Base-by-base conservation (phyloP, 2,888 invertebrate genomes). In the Campoplex capitator region DNA sequence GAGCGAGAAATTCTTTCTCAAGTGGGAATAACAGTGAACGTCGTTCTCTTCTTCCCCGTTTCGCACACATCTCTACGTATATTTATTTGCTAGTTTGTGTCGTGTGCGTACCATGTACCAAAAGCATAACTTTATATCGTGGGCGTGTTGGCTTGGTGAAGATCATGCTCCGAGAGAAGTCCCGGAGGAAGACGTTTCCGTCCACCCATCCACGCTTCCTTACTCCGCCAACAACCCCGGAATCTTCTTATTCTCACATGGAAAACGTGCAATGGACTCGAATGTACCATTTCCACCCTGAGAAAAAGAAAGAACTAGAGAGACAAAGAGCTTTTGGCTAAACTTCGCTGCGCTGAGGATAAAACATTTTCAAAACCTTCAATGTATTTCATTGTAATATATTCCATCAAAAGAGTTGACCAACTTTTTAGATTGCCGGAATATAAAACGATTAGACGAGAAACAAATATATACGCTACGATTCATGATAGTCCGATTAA, bases 161-260 rank as follows among this genome's bases (percentile, higher is more conserved):
- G 78, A 87, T 87, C 62, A 87, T 82, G 74, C 74, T 84, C 62
- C 51, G 81, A 35, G 16, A 78, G 78, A 84, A 73, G 83, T 86
- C 62, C 86, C 73, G 48, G 81, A 87, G 86, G 83, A 87, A 84
- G 78, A 82, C 84, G 84, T 84, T 87, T 77, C 51, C 70, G 79
- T 74, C 65, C 13, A 54, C 23, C 48, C 81, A 28, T 58, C 54
- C 54, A 18, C 67, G 32, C 76, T 79, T 45, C 56, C 75, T 38
- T 35, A 11, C 76, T 56, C 35, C 23, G 45, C 28, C 23, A 65
- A 62, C 76, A 73, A 84, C 76, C 65, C 32, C 75, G 83, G 71
- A 80, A 86, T 86, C 75, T 83, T 83, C 79, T 79, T 54, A 68
- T 58, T 58, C 70, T 62, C 35, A 75, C 78, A 87, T 70, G 77